Percentiles rank a stretch among this genome's conserved stretches.
phyloP scores from a whole-genome alignment of 2,888 invertebrate genomes.

The Sminthurides aquaticus region DNA sequence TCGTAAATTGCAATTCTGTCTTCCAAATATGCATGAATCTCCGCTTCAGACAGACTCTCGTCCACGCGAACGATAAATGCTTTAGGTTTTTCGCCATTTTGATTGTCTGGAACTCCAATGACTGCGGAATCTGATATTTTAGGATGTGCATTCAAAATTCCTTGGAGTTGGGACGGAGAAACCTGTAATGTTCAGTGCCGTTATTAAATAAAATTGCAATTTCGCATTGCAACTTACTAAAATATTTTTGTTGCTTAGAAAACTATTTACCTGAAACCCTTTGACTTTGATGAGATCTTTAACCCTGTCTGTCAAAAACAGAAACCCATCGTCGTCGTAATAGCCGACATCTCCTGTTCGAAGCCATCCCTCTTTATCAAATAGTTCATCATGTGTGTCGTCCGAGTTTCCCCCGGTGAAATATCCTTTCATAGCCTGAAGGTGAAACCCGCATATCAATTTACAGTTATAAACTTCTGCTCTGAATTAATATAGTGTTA shows the following conservation, averaged over 20 bases:
- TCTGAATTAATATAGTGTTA: background rate
- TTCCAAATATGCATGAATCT: background rate
- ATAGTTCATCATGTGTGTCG: background rate
- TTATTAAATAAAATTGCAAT: background rate
- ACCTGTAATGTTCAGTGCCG: background rate
- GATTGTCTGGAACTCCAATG: background rate
- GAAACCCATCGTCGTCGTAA: background rate
- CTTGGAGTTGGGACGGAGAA: background rate
- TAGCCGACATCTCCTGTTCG: conserved; percentile 2
- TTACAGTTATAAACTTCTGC: background rate
- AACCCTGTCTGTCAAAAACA: background rate
- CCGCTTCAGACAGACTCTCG: background rate
- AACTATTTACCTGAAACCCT: conserved; percentile 9
- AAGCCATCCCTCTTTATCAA: background rate
- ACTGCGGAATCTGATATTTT: background rate
- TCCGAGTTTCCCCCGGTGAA: background rate
- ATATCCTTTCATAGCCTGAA: conserved; percentile 7
- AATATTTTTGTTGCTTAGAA: too few relatives aligned
- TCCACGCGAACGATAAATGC: background rate
- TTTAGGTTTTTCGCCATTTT: background rate
- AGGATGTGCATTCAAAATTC: background rate
- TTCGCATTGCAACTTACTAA: background rate
- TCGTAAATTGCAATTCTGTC: background rate
- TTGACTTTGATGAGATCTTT: conserved; percentile 13
- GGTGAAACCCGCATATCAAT: too few relatives aligned